Conservation (phyloP, 2,888 invertebrate genomes). For the Aquatica leii region DNA sequence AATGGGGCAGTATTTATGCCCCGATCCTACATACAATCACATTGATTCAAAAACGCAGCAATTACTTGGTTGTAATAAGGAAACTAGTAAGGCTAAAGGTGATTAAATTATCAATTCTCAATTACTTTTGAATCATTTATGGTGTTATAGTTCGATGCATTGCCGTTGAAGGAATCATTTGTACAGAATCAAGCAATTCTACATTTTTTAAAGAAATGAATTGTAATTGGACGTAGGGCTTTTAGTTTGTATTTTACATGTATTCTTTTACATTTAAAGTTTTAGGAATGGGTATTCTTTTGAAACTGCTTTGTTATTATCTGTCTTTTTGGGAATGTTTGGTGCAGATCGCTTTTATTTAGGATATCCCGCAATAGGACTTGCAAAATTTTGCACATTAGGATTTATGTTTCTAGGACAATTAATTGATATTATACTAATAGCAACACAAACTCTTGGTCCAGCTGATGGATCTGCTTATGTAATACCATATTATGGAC, state of each 20-base stretch:
- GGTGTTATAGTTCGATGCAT: slow-evolving; percentile 77
- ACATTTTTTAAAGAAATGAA: slow-evolving; percentile 84
- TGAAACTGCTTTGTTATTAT: slow-evolving; percentile 89
- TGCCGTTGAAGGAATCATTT: slow-evolving; percentile 83
- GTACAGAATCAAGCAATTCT: slow-evolving; percentile 79
- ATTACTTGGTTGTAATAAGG: slow-evolving; percentile 77
- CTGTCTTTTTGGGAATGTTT: slow-evolving; percentile 98
- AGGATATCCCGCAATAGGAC: slow-evolving; percentile 96
- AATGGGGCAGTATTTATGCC: slow-evolving; percentile 85
- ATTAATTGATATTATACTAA: slow-evolving; percentile 92
- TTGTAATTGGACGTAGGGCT: slow-evolving; percentile 94
- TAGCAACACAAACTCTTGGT: slow-evolving; percentile 92
- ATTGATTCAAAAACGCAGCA: slow-evolving; percentile 93
- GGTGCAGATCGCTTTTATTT: slow-evolving; percentile 97
- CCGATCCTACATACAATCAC: slow-evolving; percentile 76
- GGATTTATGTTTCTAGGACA: slow-evolving; percentile 98
- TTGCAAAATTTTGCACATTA: slow-evolving; percentile 93
- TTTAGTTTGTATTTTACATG: not conserved
- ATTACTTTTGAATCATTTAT: slow-evolving; percentile 18
- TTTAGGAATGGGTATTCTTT: slow-evolving; percentile 92
- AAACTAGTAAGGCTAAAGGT: slow-evolving; percentile 81
- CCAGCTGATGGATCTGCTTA: slow-evolving; percentile 96
- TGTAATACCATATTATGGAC: slow-evolving; percentile 93
- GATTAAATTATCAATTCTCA: slow-evolving; percentile 29
- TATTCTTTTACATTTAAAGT: slow-evolving; percentile 37